A percentile compares a stretch with the other conserved stretches of the same genome.
Conservation (phyloP, 2,888 invertebrate genomes). For the Xestobium rufovillosum region DNA sequence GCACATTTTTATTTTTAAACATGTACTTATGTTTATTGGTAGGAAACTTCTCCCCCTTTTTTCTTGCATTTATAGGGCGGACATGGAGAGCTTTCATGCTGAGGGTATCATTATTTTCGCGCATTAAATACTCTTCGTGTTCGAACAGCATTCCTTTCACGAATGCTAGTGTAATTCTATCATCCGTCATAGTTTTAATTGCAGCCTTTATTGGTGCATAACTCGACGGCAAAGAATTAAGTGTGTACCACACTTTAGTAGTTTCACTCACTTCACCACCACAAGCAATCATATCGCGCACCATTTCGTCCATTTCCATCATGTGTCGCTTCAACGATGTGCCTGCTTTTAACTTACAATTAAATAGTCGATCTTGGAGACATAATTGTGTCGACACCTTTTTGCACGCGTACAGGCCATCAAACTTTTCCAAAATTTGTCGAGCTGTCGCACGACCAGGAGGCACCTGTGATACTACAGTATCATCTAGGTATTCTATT, state of each 20-base stretch:
- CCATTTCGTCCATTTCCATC: conserved; percentile 18
- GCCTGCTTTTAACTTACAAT: conserved; percentile 18
- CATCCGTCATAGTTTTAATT: conserved; percentile 8
- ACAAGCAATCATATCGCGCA: conserved; percentile 17
- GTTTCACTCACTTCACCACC: conserved; percentile 13
- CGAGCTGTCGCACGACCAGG: conserved; percentile 14
- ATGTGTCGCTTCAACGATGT: no score
- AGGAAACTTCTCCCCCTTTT: no score
- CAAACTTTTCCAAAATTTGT: conserved; percentile 18
- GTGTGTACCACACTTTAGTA: conserved; percentile 4
- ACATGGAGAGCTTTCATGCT: conserved; percentile 15
- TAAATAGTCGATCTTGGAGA: conserved; percentile 16
- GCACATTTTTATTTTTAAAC: no score
- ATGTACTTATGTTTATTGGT: no score
- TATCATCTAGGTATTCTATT: conserved; percentile 18
- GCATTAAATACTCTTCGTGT: conserved; percentile 15
- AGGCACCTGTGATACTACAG: no score
- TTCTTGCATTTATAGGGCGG: conserved; percentile 8
- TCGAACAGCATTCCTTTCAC: conserved; percentile 17
- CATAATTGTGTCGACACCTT: conserved; percentile 17
- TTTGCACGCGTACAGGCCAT: conserved; percentile 15
- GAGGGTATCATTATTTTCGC: conserved; percentile 15
- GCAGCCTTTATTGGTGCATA: not conserved
- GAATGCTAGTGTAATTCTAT: conserved; percentile 15
- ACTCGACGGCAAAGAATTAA: conserved; percentile 1